A percentile compares a stretch with the other conserved stretches of the same genome.
These are phyloP conservation scores for Euura saliciscinereae DNA, from an alignment of 1,140 invertebrate genomes.

Conservation along the genomic window DNA sequence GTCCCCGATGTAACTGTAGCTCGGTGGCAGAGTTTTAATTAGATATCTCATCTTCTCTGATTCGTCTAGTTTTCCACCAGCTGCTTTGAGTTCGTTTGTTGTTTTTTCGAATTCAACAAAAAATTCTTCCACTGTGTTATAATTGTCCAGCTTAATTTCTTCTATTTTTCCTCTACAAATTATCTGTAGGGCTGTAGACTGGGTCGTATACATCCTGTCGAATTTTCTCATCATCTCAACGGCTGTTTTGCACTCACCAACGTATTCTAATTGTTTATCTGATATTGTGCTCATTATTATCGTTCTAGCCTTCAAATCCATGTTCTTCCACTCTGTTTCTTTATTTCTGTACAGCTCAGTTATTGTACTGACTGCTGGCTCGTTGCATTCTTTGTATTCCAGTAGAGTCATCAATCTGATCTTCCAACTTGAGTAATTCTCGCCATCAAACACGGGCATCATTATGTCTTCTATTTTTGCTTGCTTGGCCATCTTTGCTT, in stretches of 20 bases:
- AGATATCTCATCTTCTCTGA: conserved; percentile 48
- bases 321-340: not conserved
- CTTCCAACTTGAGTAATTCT: conserved; percentile 10
- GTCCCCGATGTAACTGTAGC: conserved; percentile 24
- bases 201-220: conserved; percentile 21
- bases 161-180: conserved; percentile 27
- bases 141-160: conserved; percentile 26
- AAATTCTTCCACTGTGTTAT: conserved; percentile 38
- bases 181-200: conserved; percentile 31
- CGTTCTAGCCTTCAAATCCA: not conserved
- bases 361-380: not conserved
- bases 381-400: conserved; percentile 9
- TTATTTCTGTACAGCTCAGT: not conserved
- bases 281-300: not conserved
- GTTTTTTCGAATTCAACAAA: conserved; percentile 48
- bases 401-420: not conserved
- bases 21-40: conserved; percentile 32
- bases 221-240: conserved; percentile 4
- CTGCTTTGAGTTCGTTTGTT: conserved; percentile 41
- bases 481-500: not conserved
- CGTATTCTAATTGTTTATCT: conserved; percentile 5
- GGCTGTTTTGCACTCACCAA: conserved; percentile 9
- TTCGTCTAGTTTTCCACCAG: conserved; percentile 41
- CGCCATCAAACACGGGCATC: conserved; percentile 7
- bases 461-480: not conserved